Evolutionary conservation across 1,140 invertebrate genomes (phyloP).

Genomic region (Theocolax elegans): DNA sequence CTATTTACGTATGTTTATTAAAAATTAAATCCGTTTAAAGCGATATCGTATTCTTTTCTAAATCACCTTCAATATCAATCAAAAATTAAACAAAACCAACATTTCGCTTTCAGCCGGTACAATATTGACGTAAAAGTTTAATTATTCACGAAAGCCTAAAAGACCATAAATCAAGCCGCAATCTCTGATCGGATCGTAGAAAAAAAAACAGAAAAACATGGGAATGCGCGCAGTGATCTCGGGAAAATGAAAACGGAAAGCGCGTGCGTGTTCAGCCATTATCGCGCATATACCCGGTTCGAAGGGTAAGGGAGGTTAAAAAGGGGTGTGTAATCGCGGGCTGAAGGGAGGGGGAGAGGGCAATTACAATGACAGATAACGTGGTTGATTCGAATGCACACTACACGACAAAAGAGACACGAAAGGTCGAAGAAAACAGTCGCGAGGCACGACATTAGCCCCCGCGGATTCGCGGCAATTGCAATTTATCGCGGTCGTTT

Average conservation of each 20-base stretch:
- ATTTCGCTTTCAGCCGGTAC: too few relatives aligned
- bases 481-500: slow-evolving; percentile 8
- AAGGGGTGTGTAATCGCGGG: slow-evolving; percentile 28
- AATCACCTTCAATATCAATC: too few relatives aligned
- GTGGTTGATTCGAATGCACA: slow-evolving; percentile 47
- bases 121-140: not conserved
- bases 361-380: slow-evolving; percentile 47
- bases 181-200: slow-evolving; percentile 15
- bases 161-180: slow-evolving; percentile 21
- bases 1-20: too few relatives aligned
- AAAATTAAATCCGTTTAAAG: too few relatives aligned
- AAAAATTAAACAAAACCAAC: too few relatives aligned
- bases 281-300: slow-evolving; percentile 26
- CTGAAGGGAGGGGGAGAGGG: not conserved
- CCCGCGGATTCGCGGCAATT: not conserved
- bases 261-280: slow-evolving; percentile 36
- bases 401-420: slow-evolving; percentile 49
- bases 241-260: slow-evolving; percentile 30
- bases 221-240: slow-evolving; percentile 12
- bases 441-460: slow-evolving; percentile 48
- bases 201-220: slow-evolving; percentile 6
- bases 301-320: too few relatives aligned
- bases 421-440: slow-evolving; percentile 50
- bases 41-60: too few relatives aligned
- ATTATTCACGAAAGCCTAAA: not conserved